Percentiles rank a stretch among this genome's conserved stretches.
These are phyloP conservation scores for Sebastes variabilis DNA, from an alignment of 2,797 vertebrate species.

Conservation along the genomic window DNA sequence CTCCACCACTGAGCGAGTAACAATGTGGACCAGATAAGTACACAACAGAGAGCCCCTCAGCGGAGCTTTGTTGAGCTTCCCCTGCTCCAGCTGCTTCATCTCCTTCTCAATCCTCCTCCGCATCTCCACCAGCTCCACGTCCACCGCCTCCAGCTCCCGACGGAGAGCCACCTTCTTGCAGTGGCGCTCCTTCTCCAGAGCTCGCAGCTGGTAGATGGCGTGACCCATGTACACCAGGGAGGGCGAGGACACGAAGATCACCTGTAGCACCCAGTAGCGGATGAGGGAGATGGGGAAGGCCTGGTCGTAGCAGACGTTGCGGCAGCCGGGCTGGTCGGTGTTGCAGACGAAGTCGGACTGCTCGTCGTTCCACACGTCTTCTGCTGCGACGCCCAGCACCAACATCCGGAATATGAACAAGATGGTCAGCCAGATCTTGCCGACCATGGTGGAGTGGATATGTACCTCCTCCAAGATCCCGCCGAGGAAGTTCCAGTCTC, in stretches of 20 bases:
- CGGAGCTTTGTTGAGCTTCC: conserved; percentile 89
- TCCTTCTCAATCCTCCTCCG: conserved; percentile 85
- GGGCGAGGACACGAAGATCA: conserved; percentile 91
- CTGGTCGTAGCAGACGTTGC: conserved; percentile 90
- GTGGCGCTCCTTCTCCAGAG: conserved; percentile 90
- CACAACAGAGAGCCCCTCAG: conserved; percentile 87
- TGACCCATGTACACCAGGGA: conserved; percentile 94
- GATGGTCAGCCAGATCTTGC: conserved; percentile 94
- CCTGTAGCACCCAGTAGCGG: conserved; percentile 92
- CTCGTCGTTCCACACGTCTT: conserved; percentile 93
- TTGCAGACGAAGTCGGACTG: conserved; percentile 92
- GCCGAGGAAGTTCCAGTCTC: conserved; percentile 93
- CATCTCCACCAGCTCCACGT: conserved; percentile 79
- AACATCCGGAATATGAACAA: conserved; percentile 93
- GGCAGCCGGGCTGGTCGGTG: conserved; percentile 90
- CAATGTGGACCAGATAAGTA: conserved; percentile 88
- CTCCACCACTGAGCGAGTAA: conserved; percentile 87
- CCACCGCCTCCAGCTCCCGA: conserved; percentile 83
- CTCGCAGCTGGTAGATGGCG: conserved; percentile 87
- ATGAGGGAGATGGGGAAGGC: conserved; percentile 93
- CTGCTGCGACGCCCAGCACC: conserved; percentile 89
- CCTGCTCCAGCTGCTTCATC: conserved; percentile 87
- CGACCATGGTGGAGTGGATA: conserved; percentile 91
- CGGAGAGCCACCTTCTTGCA: conserved; percentile 87
- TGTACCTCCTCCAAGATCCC: conserved; percentile 93